phyloP scores from a whole-genome alignment of 2,797 vertebrate species.

The Pangasius sanitwongsei region DNA sequence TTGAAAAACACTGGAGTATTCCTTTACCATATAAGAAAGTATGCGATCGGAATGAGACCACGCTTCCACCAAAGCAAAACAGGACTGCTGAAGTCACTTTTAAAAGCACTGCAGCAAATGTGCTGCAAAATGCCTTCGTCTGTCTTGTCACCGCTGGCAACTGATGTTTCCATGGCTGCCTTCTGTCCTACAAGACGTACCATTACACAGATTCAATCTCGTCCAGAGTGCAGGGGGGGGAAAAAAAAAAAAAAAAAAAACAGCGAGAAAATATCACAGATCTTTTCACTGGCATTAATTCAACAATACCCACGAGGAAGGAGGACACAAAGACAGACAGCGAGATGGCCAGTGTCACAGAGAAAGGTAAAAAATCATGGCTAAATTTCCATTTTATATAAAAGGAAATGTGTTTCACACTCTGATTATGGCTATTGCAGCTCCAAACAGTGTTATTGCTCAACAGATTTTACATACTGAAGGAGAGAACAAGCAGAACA shows the following conservation, averaged over 20 bases:
- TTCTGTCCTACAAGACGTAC: conserved; percentile 31
- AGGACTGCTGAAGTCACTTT: background rate
- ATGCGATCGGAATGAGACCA: background rate
- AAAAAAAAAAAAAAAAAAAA: background rate
- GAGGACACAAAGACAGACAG: conserved; percentile 40
- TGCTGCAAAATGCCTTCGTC: conserved; percentile 14
- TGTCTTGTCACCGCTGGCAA: conserved; percentile 41
- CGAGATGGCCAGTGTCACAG: conserved; percentile 22
- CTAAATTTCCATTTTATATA: conserved; percentile 47
- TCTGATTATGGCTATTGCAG: conserved; percentile 48
- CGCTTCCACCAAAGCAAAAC: background rate
- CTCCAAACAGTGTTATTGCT: conserved; percentile 53
- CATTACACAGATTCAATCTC: conserved; percentile 40
- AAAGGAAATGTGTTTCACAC: conserved; percentile 41
- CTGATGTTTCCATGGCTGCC: conserved; percentile 42
- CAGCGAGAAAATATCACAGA: conserved; percentile 29
- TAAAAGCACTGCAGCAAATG: conserved; percentile 5
- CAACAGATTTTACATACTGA: conserved; percentile 35
- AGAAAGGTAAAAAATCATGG: conserved; percentile 46
- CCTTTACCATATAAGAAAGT: background rate
- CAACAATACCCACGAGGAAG: conserved; percentile 22
- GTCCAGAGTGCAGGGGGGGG: background rate
- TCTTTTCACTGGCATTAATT: conserved; percentile 23
- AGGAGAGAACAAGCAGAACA: conserved; percentile 21
- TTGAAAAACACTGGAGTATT: conserved; percentile 17